Base-by-base conservation (phyloP, 1,140 invertebrate genomes). In the Diabrotica virgifera region DNA sequence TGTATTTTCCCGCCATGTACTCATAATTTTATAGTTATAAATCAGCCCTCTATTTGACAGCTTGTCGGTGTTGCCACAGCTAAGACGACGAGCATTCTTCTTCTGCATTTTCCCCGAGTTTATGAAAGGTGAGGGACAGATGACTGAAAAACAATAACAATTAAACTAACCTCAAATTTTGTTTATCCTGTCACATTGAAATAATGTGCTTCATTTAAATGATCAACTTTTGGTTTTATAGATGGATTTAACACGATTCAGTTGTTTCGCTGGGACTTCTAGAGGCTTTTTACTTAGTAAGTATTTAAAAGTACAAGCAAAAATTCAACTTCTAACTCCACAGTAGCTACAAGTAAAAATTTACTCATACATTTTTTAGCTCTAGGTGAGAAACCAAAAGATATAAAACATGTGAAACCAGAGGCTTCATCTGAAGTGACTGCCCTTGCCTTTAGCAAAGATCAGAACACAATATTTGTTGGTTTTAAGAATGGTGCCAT, bases 371-470 rank as follows among this genome's bases (percentile, higher is more conserved):
- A 58, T 52, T 52, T 72, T 72, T 59, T 51, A 77, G 75, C 61
- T 62, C 72, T 69, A 12, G 40, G 58, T 46, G 70, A 70, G 58
- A 71, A 69, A 61, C 55, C 67, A 8, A 68, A 69, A 13, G 64
- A 71, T 59, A 57, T 70, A 59, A 61, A 67, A 7, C 50, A 64
- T 62, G 60, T 62, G 59, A 67, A 72, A 57, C 61, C 68, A 52
- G 61, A 64, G 11, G 64, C 69, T 52, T 52, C 13, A 12, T 67
- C 69, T 59, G 73, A 73, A 70, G 70, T 92, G 40, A 85, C 83
- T 5, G 77, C 81, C 8, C 77, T 91, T 71, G 80, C 81, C 54
- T 90, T 89, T 87, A 82, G 78, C 9, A 61, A 68, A 61, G 67
- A 65, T 62, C 36, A 63, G 36, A 65, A 72, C 50, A 73, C 77